Evolutionary conservation across 2,888 invertebrate species (phyloP).

Genomic region (Sphaerophoria taeniata): DNA sequence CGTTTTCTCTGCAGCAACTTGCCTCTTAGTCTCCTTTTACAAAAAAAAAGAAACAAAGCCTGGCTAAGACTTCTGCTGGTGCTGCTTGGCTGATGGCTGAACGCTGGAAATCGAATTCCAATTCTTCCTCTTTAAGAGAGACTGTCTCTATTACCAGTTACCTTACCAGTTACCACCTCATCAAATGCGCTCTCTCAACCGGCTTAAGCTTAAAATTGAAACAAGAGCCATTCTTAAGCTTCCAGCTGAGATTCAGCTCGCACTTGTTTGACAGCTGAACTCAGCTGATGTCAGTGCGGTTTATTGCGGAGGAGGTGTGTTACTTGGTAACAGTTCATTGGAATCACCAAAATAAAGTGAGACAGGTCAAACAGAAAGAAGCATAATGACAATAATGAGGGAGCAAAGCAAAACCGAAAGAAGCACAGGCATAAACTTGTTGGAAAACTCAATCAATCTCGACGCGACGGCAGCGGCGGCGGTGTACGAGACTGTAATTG

Average conservation of each 20-base stretch:
- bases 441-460: not conserved
- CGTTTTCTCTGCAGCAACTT: slow-evolving; percentile 61
- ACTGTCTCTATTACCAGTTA: slow-evolving; percentile 34
- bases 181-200: not conserved
- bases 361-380: not conserved
- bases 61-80: too few relatives aligned
- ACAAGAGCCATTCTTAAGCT: slow-evolving; percentile 46
- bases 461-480: not conserved
- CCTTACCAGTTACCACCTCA: slow-evolving; percentile 7
- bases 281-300: slow-evolving; percentile 23
- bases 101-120: slow-evolving; percentile 3
- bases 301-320: slow-evolving; percentile 59
- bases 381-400: slow-evolving; percentile 11
- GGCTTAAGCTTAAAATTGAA: slow-evolving; percentile 20
- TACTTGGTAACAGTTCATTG: slow-evolving; percentile 57
- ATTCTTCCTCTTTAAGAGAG: slow-evolving; percentile 60
- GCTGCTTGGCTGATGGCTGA: not conserved
- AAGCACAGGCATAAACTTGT: slow-evolving; percentile 8
- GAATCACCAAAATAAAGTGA: slow-evolving; percentile 33
- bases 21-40: slow-evolving; percentile 43
- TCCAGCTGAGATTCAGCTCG: slow-evolving; percentile 39
- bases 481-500: not conserved
- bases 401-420: not conserved
- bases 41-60: not conserved
- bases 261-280: slow-evolving; percentile 33